Evolutionary conservation across 2,797 vertebrate genomes (phyloP).

Genomic region (Aulostomus chinensis): DNA sequence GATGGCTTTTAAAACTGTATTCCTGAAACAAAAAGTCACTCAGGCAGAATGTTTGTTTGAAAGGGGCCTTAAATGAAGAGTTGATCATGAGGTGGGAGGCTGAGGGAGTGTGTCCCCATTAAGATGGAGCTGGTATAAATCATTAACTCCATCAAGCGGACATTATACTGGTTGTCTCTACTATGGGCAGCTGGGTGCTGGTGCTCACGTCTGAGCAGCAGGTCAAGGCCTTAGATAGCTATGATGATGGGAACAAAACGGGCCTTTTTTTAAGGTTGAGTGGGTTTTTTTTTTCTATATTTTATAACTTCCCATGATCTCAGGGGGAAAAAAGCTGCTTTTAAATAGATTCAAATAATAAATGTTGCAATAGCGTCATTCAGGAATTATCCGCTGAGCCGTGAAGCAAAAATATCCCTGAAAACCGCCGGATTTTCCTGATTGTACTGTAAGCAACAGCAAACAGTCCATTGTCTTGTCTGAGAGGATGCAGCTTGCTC

Average conservation of each 20-base stretch:
- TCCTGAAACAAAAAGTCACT: not conserved
- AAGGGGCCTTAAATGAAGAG: not conserved
- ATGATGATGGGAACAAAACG: conserved; percentile 54
- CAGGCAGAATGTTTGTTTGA: not conserved
- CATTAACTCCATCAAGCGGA: conserved; percentile 76
- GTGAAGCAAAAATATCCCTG: conserved; percentile 7
- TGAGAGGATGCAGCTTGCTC: conserved; percentile 64
- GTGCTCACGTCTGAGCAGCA: conserved; percentile 62
- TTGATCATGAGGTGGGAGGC: conserved; percentile 36
- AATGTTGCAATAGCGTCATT: conserved; percentile 14
- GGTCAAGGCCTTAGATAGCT: conserved; percentile 49
- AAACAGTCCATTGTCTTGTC: conserved; percentile 41
- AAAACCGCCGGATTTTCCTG: conserved; percentile 36
- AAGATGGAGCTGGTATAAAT: conserved; percentile 70
- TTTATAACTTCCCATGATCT: conserved; percentile 30
- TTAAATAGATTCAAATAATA: conserved; percentile 17
- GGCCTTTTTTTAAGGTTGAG: not conserved
- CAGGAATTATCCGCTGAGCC: not conserved
- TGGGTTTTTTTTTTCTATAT: not conserved
- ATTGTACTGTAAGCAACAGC: conserved; percentile 37
- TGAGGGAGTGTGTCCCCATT: conserved; percentile 29
- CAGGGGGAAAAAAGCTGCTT: not conserved
- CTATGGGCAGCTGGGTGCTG: conserved; percentile 71
- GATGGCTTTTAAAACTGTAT: not conserved
- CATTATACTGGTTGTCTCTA: conserved; percentile 60